These are phyloP conservation scores for Malacosoma neustria DNA, from an alignment of 2,888 invertebrate species.

Conservation along the genomic window DNA sequence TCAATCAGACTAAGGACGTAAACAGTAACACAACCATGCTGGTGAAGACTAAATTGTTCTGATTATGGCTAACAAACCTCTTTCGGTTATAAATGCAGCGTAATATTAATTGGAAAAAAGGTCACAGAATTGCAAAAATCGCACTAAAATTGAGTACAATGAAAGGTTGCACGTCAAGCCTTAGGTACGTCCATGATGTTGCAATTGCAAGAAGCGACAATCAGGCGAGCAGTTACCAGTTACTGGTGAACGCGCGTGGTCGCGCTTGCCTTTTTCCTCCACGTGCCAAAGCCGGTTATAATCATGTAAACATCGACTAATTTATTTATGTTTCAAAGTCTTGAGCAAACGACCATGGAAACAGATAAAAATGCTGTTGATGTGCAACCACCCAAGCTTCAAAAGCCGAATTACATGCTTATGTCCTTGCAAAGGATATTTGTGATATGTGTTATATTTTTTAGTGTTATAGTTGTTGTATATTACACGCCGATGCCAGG, in stretches of 20 bases:
- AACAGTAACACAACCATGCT: too few relatives aligned
- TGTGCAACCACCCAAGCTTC: constrained; percentile 27
- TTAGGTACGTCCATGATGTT: constrained; percentile 18
- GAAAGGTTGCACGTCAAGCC: constrained; percentile 20
- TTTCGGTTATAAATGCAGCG: too few relatives aligned
- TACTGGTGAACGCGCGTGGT: constrained; percentile 53
- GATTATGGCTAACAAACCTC: too few relatives aligned
- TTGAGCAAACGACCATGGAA: constrained; percentile 34
- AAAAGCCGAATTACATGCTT: constrained; percentile 70
- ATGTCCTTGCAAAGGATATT: constrained; percentile 78
- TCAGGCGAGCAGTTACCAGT: constrained; percentile 47
- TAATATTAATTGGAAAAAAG: not conserved
- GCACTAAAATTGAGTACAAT: not conserved
- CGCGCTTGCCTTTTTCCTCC: constrained; percentile 27
- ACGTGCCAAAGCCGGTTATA: constrained; percentile 14
- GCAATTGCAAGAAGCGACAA: constrained; percentile 24
- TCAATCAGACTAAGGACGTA: too few relatives aligned
- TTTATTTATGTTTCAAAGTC: constrained; percentile 3
- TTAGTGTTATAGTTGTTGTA: constrained; percentile 80
- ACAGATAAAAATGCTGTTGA: constrained; percentile 37
- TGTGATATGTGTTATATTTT: constrained; percentile 78
- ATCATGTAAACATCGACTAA: constrained; percentile 26
- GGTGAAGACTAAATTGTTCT: too few relatives aligned
- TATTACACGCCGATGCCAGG: constrained; percentile 84
- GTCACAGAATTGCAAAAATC: constrained; percentile 1